Evolutionary conservation across 2,888 invertebrate genomes (phyloP).

Genomic region (Ptychoptera albimana): DNA sequence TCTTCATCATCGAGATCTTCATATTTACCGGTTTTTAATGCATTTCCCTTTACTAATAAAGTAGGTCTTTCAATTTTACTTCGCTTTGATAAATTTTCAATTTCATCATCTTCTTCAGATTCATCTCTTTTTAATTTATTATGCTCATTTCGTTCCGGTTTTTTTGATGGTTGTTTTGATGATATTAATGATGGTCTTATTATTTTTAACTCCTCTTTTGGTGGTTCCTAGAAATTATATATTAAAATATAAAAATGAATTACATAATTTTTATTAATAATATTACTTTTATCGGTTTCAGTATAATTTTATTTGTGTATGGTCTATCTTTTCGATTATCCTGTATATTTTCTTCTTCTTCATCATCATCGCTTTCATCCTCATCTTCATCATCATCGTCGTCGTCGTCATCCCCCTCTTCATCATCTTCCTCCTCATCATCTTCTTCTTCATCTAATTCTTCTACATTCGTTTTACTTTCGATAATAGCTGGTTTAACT

Average conservation of each 20-base stretch:
- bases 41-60: conserved; percentile 2
- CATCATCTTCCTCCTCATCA: conserved; percentile 2
- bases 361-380: background rate
- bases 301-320: background rate
- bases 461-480: conserved; percentile 10
- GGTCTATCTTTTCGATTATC: background rate
- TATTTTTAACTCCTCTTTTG: conserved; percentile 6
- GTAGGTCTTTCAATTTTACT: conserved; percentile 1
- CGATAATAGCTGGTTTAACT: conserved; percentile 25
- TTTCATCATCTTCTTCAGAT: conserved; percentile 1
- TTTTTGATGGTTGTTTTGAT: conserved; percentile 6
- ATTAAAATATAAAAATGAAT: background rate
- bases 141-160: conserved; percentile 11
- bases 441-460: conserved; percentile 7
- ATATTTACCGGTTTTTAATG: conserved; percentile 2
- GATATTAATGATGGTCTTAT: conserved; percentile 2
- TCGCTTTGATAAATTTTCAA: background rate
- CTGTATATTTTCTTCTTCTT: background rate
- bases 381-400: conserved; percentile 2
- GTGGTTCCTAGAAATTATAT: background rate
- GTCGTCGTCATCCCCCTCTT: conserved; percentile 2
- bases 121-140: conserved; percentile 11
- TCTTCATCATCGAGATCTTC: conserved; percentile 1
- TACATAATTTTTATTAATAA: background rate
- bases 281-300: background rate